These are phyloP conservation scores for Phymorhynchus buccinoides DNA, from an alignment of 1,140 invertebrate genomes.

Conservation along the genomic window DNA sequence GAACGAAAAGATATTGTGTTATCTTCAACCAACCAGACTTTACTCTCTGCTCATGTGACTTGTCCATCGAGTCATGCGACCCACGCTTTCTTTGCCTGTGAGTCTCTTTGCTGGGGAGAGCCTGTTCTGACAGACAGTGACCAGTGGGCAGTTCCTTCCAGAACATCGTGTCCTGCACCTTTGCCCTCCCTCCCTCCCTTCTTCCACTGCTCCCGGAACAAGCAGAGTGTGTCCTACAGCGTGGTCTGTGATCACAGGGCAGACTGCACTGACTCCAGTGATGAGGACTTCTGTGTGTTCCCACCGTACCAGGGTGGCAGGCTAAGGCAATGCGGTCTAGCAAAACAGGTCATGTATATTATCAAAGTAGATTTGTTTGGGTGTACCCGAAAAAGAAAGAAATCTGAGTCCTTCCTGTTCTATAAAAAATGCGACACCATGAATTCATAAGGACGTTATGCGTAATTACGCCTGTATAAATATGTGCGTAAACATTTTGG, in stretches of 20 bases:
- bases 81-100: neutral
- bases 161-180: neutral
- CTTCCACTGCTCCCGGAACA: neutral
- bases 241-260: slow-evolving; percentile 26
- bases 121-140: neutral
- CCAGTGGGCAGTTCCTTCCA: neutral
- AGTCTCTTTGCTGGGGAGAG: neutral
- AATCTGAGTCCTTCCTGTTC: too few relatives aligned
- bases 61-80: neutral
- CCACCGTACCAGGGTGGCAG: neutral
- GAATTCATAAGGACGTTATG: too few relatives aligned
- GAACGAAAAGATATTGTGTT: neutral
- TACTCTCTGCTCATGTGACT: neutral
- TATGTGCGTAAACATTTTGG: too few relatives aligned
- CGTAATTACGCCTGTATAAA: too few relatives aligned
- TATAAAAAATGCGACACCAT: too few relatives aligned
- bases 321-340: neutral
- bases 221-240: slow-evolving; percentile 7
- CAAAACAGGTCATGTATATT: neutral
- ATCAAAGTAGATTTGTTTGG: too few relatives aligned
- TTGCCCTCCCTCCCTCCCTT: slow-evolving; percentile 6
- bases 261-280: slow-evolving; percentile 21
- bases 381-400: too few relatives aligned
- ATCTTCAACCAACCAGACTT: neutral
- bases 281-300: slow-evolving; percentile 25